phyloP scores from a whole-genome alignment of 2,888 invertebrate genomes.

The Dromius quadrimaculatus region DNA sequence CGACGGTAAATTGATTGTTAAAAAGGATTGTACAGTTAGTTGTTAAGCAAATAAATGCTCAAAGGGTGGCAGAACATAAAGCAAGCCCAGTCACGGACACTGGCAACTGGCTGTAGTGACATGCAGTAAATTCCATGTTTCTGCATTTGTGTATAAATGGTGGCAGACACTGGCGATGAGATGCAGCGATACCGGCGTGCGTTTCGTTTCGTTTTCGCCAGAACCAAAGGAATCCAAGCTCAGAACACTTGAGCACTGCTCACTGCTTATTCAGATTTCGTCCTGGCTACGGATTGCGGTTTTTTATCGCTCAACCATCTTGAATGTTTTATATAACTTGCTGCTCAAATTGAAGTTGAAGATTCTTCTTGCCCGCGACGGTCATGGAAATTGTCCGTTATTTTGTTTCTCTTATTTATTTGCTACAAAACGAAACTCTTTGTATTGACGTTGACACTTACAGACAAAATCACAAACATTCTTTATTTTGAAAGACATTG shows the following conservation, averaged over 20 bases:
- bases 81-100: conserved; percentile 8
- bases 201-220: conserved; percentile 37
- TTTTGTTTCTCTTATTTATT: conserved; percentile 21
- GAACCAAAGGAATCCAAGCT: conserved; percentile 3
- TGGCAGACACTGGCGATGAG: conserved; percentile 28
- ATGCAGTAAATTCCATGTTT: conserved; percentile 26
- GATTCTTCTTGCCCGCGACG: conserved; percentile 42
- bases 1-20: no score
- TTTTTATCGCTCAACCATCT: conserved; percentile 64
- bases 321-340: conserved; percentile 50
- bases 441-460: neutral
- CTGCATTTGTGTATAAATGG: conserved; percentile 35
- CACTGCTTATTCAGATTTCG: conserved; percentile 28
- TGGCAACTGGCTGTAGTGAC: neutral
- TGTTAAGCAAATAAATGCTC: no score
- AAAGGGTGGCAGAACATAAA: conserved; percentile 18
- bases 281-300: conserved; percentile 51
- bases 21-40: no score
- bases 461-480: no score
- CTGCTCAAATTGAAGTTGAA: conserved; percentile 43
- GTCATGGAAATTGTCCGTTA: conserved; percentile 28
- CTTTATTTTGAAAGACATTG: no score
- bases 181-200: conserved; percentile 31
- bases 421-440: neutral
- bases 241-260: neutral